phyloP scores from a whole-genome alignment of 2,888 invertebrate species.

The Kuschelorhynchus macadamiae region DNA sequence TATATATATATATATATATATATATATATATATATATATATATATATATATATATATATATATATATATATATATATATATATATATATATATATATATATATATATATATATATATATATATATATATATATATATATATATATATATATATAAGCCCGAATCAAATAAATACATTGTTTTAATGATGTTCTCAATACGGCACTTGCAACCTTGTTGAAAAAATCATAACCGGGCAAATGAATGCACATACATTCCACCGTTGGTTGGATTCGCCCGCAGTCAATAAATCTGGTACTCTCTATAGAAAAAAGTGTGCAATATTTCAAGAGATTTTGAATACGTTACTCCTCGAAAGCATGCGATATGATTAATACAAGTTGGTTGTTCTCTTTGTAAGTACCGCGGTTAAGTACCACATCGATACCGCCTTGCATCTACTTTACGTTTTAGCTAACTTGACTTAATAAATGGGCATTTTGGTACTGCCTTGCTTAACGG shows the following conservation, averaged over 20 bases:
- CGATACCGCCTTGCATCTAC: conserved; percentile 51
- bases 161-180: no score
- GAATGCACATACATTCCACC: neutral
- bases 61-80: no score
- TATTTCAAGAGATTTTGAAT: conserved; percentile 54
- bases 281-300: conserved; percentile 36
- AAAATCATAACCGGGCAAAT: neutral
- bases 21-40: no score
- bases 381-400: conserved; percentile 47
- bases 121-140: no score
- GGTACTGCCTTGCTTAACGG: conserved; percentile 1
- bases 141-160: no score
- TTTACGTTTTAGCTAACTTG: conserved; percentile 49
- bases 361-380: conserved; percentile 68
- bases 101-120: no score
- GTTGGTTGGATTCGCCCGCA: conserved; percentile 12
- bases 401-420: conserved; percentile 47
- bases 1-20: no score
- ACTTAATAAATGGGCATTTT: conserved; percentile 47
- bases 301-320: conserved; percentile 43
- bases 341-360: conserved; percentile 63
- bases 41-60: no score
- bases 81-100: no score
- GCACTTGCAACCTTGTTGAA: neutral
- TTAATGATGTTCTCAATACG: no score